Conservation (phyloP, 2,797 vertebrate species). For the Vireo griseus region DNA sequence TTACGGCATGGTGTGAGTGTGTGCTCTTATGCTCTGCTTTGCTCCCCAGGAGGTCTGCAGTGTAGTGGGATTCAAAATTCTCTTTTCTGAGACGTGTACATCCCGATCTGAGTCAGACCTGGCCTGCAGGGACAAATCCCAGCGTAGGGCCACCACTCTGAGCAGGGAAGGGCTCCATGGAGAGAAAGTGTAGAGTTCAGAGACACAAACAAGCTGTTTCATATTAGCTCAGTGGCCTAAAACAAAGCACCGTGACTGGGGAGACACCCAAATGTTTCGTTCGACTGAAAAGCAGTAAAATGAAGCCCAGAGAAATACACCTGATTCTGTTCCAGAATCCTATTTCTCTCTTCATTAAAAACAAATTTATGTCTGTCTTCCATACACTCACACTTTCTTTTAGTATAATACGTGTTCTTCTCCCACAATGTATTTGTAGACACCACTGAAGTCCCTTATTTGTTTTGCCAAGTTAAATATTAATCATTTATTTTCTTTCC, state of each 20-base stretch:
- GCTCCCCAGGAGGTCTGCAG: background rate
- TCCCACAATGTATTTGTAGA: background rate
- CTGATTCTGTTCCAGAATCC: background rate
- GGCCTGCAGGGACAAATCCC: background rate
- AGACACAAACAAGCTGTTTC: background rate
- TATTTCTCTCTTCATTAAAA: background rate
- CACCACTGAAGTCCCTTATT: background rate
- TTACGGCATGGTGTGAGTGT: background rate
- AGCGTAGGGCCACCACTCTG: accelerated
- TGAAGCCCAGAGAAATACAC: background rate
- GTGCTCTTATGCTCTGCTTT: background rate
- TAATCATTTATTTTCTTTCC: background rate
- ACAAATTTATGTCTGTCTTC: background rate
- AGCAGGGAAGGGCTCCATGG: background rate
- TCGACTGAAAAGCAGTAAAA: background rate
- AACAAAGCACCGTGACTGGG: background rate
- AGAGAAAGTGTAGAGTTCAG: background rate
- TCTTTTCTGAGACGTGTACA: background rate
- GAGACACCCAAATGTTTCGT: background rate
- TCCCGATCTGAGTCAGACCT: background rate
- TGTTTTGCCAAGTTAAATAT: background rate
- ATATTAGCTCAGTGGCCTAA: background rate
- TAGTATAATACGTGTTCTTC: background rate
- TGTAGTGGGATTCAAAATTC: background rate
- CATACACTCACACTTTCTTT: background rate